These are phyloP conservation scores for Piliocolobus tephrosceles DNA, from an alignment of 2,113 vertebrate species.

Conservation along the genomic window DNA sequence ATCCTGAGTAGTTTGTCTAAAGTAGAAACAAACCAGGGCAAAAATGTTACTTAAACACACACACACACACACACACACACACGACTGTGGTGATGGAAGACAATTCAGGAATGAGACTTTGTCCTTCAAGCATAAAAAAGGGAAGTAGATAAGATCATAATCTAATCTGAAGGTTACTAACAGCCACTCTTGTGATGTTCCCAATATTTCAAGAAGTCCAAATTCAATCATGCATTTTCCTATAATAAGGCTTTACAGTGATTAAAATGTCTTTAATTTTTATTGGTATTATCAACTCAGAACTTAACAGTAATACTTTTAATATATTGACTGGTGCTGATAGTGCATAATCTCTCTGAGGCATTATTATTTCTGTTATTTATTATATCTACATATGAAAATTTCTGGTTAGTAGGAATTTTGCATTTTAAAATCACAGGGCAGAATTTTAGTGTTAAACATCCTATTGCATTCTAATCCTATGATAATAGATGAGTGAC, in stretches of 20 bases:
- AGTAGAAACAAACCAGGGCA: neutral
- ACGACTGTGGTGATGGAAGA: neutral
- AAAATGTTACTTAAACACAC: neutral
- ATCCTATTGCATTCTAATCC: neutral
- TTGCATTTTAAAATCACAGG: neutral
- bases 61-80: neutral
- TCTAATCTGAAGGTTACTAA: neutral
- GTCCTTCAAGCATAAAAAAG: neutral
- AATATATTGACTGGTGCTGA: neutral
- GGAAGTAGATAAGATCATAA: neutral
- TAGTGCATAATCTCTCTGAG: neutral
- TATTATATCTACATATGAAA: neutral
- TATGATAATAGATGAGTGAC: neutral
- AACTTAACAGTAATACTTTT: neutral
- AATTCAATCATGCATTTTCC: neutral
- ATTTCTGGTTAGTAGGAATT: neutral
- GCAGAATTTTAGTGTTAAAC: neutral
- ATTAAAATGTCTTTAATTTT: neutral
- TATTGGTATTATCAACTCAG: neutral
- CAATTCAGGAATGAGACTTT: neutral
- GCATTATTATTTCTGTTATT: neutral
- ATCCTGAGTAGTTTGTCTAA: constrained; percentile 97
- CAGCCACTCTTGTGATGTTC: neutral
- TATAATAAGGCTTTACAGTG: neutral
- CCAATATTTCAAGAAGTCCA: neutral